A percentile compares a stretch with the other conserved stretches of the same genome.
Conservation (phyloP, 2,113 vertebrate species). For the Bufo gargarizans region DNA sequence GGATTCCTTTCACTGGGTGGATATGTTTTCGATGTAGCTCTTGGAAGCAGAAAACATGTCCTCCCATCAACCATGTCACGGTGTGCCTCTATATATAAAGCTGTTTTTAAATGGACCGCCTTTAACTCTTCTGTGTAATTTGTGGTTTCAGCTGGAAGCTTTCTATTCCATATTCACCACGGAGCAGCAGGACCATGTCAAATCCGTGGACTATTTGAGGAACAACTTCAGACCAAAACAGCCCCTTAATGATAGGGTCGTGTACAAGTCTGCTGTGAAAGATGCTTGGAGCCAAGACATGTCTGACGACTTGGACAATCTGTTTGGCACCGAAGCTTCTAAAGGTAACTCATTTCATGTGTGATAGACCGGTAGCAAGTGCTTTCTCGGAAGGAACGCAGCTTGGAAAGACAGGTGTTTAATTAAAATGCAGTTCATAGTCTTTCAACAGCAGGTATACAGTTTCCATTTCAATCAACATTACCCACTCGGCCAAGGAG, state of each 20-base stretch:
- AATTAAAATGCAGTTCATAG: constrained; percentile 2
- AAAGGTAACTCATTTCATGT: constrained; percentile 79
- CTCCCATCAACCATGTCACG: constrained; percentile 51
- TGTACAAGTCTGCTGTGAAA: constrained; percentile 90
- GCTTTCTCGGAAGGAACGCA: not conserved
- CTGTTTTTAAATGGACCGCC: constrained; percentile 62
- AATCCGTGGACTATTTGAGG: constrained; percentile 94
- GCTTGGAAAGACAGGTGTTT: constrained; percentile 12
- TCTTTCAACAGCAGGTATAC: not conserved
- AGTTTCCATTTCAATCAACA: not conserved
- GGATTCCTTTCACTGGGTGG: constrained; percentile 62
- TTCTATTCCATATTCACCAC: constrained; percentile 99
- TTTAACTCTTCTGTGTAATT: constrained; percentile 59
- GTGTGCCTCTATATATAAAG: constrained; percentile 46
- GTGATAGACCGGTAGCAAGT: not conserved
- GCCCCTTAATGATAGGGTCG: constrained; percentile 81
- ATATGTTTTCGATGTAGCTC: constrained; percentile 58
- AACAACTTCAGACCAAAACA: constrained; percentile 95
- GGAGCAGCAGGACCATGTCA: constrained; percentile 97
- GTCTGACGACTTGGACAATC: constrained; percentile 80
- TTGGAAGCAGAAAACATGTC: constrained; percentile 55
- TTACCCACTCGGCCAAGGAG: not conserved
- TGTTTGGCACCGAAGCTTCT: constrained; percentile 87
- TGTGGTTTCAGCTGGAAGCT: constrained; percentile 83
- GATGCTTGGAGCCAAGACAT: constrained; percentile 90